Base-by-base conservation (phyloP, 2,888 invertebrate species). In the Clitarchus hookeri region DNA sequence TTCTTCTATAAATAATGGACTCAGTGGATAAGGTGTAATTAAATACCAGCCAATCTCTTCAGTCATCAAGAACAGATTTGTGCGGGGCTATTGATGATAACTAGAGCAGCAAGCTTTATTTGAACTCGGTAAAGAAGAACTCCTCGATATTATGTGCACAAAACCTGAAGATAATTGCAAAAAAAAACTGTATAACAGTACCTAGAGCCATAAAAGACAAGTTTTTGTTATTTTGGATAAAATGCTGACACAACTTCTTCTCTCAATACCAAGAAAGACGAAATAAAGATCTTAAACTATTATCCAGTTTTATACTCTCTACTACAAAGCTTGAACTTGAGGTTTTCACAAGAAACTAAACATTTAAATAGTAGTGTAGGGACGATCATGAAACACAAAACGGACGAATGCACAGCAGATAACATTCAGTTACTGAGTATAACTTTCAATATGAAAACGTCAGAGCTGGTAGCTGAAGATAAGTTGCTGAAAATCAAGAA, bases 381-480 rank as follows among this genome's bases (percentile, higher is more conserved):
- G 19, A 78, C 11, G 78, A 78, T 78, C 78, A 78, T 16, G 78
- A 78, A 78, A 78, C 78, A 11, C 78, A 78, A 78, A 78, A 25
- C 13, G 6, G 78, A 78, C 13, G 78, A 26, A 78, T 26, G 19
- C 78, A 16, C 78, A 78, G 78, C 19, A 78, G 78, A 78, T 78
- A 16, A 26, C 78, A 78, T 16, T 26, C 8, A 78, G 23, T 78
- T 78, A 8, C 13, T 78, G 78, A 16, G 78, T 26, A 16, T 11
- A 78, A 78, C 23, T 8, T 78, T 78, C 78, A 78, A 78, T 8
- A 25, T 78, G 13, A 78, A 78, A 6, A 78, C 48, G n/a, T n/a
- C n/a, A n/a, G 36, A 36, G 4, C 36, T 36, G 36, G 36, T 36
- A 36, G 36, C 36, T 36, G 36, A 36, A 36, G 36, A 36, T 36